Evolutionary conservation across 2,113 vertebrate genomes (phyloP).

Genomic region (Daphoenositta chrysoptera): DNA sequence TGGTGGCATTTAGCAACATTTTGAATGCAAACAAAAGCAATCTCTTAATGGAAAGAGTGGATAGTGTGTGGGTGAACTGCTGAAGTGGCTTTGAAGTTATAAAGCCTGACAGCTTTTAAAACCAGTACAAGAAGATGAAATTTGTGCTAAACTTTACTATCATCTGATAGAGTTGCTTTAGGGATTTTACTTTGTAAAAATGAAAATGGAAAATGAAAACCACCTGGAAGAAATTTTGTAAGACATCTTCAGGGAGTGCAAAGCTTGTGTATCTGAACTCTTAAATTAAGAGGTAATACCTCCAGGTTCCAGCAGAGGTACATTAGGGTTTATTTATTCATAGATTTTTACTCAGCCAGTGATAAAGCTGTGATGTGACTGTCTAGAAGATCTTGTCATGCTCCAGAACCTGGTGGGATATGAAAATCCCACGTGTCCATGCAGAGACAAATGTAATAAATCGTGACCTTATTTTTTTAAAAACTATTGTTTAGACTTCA

Average conservation of each 20-base stretch:
- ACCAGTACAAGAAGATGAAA: neutral
- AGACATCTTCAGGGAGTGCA: neutral
- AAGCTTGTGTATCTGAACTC: neutral
- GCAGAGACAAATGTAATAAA: neutral
- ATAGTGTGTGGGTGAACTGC: neutral
- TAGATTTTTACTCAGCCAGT: neutral
- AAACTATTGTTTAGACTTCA: neutral
- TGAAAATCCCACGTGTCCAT: neutral
- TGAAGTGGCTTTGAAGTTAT: neutral
- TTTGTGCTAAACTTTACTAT: neutral
- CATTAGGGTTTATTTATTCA: neutral
- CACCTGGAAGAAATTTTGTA: neutral
- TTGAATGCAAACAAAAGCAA: neutral
- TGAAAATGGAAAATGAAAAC: neutral
- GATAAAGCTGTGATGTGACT: neutral
- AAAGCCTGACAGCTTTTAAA: neutral
- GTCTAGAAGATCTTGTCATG: neutral
- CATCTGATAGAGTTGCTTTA: neutral
- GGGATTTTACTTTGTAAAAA: neutral
- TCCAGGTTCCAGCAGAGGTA: neutral
- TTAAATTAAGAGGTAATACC: neutral
- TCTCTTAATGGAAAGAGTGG: neutral
- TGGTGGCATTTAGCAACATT: neutral
- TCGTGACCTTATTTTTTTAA: neutral
- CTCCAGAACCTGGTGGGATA: neutral